A percentile compares a stretch with the other conserved stretches of the same genome.
These are phyloP conservation scores for Euwallacea similis DNA, from an alignment of 1,140 invertebrate species.

Conservation along the genomic window DNA sequence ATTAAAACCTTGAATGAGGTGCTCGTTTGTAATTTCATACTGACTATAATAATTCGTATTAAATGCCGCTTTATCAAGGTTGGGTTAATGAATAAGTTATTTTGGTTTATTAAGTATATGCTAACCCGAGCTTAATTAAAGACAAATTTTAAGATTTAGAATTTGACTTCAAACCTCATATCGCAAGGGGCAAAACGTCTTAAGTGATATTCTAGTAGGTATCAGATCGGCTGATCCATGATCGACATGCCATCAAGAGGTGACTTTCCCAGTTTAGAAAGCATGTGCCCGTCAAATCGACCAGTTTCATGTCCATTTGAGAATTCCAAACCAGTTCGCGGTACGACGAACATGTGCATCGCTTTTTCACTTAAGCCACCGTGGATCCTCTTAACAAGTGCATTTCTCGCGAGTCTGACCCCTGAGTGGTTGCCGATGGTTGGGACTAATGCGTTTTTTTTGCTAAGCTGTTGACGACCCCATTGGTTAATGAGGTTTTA, in stretches of 20 bases:
- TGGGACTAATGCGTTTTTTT: constrained; percentile 9
- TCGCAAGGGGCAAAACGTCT: too few relatives aligned
- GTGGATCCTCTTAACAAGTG: constrained; percentile 1
- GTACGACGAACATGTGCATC: constrained; percentile 11
- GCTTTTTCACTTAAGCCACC: constrained; percentile 12
- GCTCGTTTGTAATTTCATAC: too few relatives aligned
- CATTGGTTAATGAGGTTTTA: neutral
- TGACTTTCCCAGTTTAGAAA: constrained; percentile 7
- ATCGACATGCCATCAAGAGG: constrained; percentile 3
- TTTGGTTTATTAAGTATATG: too few relatives aligned
- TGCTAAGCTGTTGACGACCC: constrained; percentile 2
- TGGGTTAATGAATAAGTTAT: too few relatives aligned
- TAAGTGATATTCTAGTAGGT: too few relatives aligned
- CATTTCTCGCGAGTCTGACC: neutral
- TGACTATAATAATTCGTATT: too few relatives aligned
- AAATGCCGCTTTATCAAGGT: too few relatives aligned
- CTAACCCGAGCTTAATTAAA: too few relatives aligned
- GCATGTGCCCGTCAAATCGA: neutral
- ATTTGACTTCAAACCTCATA: too few relatives aligned
- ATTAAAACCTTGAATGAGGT: too few relatives aligned
- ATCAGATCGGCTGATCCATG: neutral
- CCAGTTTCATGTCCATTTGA: constrained; percentile 9
- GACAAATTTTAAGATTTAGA: too few relatives aligned
- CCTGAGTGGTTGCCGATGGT: neutral
- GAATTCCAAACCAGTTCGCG: constrained; percentile 11